Conservation (phyloP, 2,888 invertebrate species). For the Archips xylosteana region DNA sequence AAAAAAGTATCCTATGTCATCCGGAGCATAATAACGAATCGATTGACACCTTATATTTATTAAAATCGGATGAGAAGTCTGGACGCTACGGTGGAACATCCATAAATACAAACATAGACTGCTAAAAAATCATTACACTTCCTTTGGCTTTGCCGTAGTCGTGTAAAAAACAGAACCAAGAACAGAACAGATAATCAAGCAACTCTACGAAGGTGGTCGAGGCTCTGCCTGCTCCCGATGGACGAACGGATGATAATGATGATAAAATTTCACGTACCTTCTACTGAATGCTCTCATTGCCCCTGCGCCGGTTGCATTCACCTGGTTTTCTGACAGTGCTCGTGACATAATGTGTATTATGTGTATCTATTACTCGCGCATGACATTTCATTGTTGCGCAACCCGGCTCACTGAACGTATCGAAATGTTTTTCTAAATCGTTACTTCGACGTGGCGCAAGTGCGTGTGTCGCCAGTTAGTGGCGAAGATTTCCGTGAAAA, state of each 20-base stretch:
- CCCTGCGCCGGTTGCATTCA: neutral
- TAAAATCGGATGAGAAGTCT: too few relatives aligned
- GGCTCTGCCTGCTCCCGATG: too few relatives aligned
- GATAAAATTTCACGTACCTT: slow-evolving; percentile 14
- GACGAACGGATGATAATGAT: neutral
- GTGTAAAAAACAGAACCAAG: too few relatives aligned
- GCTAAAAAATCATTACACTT: too few relatives aligned
- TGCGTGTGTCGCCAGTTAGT: slow-evolving; percentile 8
- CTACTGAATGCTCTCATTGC: slow-evolving; percentile 4
- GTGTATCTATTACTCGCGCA: slow-evolving; percentile 8
- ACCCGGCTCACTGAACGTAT: slow-evolving; percentile 23
- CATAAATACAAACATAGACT: too few relatives aligned
- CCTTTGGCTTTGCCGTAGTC: too few relatives aligned
- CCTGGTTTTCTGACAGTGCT: slow-evolving; percentile 1
- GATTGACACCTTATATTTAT: too few relatives aligned
- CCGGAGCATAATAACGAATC: too few relatives aligned
- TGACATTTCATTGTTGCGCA: slow-evolving; percentile 32
- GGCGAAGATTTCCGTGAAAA: neutral
- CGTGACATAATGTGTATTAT: slow-evolving; percentile 24
- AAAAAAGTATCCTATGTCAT: too few relatives aligned
- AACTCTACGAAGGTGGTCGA: too few relatives aligned
- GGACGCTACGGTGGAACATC: too few relatives aligned
- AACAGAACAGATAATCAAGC: too few relatives aligned
- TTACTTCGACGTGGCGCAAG: slow-evolving; percentile 24
- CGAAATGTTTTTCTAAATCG: slow-evolving; percentile 35